phyloP scores from a whole-genome alignment of 2,113 vertebrate genomes.

The Leucopternis melanops region DNA sequence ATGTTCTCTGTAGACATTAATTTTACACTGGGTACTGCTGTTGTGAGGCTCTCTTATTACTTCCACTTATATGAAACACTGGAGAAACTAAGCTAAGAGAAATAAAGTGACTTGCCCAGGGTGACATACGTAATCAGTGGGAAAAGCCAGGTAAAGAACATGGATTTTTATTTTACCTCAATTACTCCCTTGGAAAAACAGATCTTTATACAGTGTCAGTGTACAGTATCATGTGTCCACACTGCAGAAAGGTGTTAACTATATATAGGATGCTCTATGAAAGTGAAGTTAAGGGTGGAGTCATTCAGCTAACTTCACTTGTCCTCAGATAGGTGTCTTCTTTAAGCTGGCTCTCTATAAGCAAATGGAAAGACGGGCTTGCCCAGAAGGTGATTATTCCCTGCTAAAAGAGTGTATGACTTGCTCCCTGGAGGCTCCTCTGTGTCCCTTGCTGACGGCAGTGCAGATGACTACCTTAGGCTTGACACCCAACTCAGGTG shows the following conservation, averaged over 20 bases:
- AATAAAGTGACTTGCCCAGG: background rate
- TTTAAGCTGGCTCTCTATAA: background rate
- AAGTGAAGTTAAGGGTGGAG: background rate
- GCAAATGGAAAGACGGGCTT: background rate
- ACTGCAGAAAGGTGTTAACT: background rate
- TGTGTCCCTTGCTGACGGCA: background rate
- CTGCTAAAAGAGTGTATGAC: background rate
- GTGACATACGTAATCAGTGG: background rate
- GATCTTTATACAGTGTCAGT: background rate
- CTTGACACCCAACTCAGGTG: background rate
- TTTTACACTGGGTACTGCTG: background rate
- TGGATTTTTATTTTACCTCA: background rate
- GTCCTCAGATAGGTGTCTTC: background rate
- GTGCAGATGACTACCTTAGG: background rate
- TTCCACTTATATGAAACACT: background rate
- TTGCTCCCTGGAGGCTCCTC: background rate
- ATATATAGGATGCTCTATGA: background rate
- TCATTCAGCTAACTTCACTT: background rate
- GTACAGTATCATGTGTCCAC: too few relatives aligned
- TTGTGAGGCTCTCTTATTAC: background rate
- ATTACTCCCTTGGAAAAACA: background rate
- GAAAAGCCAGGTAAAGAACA: background rate
- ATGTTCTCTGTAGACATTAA: background rate
- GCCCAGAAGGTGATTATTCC: background rate
- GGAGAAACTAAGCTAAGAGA: background rate